Base-by-base conservation (phyloP, 2,113 vertebrate species). In the Hyla sarda region DNA sequence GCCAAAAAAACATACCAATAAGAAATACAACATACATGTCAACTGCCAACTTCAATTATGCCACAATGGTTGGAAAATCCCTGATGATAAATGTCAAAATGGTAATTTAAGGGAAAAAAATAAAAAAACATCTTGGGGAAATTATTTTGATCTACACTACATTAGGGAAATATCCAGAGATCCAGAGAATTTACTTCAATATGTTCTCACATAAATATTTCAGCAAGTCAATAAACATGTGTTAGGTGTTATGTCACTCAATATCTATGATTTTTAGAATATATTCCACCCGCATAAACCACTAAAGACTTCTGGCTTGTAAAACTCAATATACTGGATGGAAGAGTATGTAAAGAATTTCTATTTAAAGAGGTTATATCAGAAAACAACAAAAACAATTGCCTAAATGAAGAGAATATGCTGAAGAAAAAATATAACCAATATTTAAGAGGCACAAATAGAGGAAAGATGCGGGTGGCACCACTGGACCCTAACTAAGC, bases 201-300 rank as follows among this genome's bases (percentile, higher is more conserved):
- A 60, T 81, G 21, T 80, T 62, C 23, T 65, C 9, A 28, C 12
- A 47, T 81, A 45, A 41, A 81, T 81, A 81, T 28, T 81, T 81
- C 56, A 81, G 14, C 28, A 25, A 65, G 56, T 81, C 78, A 81
- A 65, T 81, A 81, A 81, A 62, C 56, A 25, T 17, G 34, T 47
- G 21, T 81, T 62, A 65, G 56, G n/a, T 62, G 41, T 60, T 37
- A 23, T 79, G 54, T 80, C 77, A 80, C 34, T 81, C 78, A 47
- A 16, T 41, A 62, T 76, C 34, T 79, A 34, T 76, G 21, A 80
- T 32, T 30, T n/a, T 77, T 54, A 28, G 3, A 25, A 47, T 81
- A 23, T 41, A 60, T 28, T 81, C n/a, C 7, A 47, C 34, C 37
- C 25, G 34, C 52, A 19, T 62, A 62, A 80, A 77, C 17, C 48